A percentile compares a stretch with the other conserved stretches of the same genome.
phyloP scores from a whole-genome alignment of 2,888 invertebrate species.

The Calliphora vomitoria region DNA sequence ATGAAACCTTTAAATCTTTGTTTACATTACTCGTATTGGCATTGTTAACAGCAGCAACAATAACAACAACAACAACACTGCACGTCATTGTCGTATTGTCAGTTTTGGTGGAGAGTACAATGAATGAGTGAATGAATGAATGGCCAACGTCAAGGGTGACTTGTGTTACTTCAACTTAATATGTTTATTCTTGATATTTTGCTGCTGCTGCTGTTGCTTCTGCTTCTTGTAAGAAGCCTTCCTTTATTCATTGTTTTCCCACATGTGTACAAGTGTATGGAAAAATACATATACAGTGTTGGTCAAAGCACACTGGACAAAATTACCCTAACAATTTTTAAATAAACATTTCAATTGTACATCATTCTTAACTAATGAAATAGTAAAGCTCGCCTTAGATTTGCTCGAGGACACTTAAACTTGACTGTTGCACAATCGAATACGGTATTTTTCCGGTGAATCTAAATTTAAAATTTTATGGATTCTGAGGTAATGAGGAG shows the following conservation, averaged over 20 bases:
- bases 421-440: too few relatives aligned
- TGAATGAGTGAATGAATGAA: constrained; percentile 22
- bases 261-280: constrained; percentile 17
- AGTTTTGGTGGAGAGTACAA: constrained; percentile 29
- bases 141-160: constrained; percentile 73
- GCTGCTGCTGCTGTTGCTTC: constrained; percentile 23
- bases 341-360: too few relatives aligned
- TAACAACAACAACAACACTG: constrained; percentile 30
- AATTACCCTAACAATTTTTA: too few relatives aligned
- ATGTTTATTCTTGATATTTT: constrained; percentile 49
- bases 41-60: constrained; percentile 41
- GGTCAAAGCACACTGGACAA: too few relatives aligned
- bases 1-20: constrained; percentile 52
- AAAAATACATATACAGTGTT: neutral
- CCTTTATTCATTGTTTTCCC: constrained; percentile 53
- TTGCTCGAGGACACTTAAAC: too few relatives aligned
- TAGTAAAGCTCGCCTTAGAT: too few relatives aligned
- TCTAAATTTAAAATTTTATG: too few relatives aligned
- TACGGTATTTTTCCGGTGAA: too few relatives aligned
- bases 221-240: constrained; percentile 22
- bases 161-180: constrained; percentile 68
- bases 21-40: constrained; percentile 37
- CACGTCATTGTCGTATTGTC: constrained; percentile 38
- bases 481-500: too few relatives aligned
- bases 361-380: too few relatives aligned